Base-by-base conservation (phyloP, 2,888 invertebrate genomes). In the Neocrepidodera transversa region DNA sequence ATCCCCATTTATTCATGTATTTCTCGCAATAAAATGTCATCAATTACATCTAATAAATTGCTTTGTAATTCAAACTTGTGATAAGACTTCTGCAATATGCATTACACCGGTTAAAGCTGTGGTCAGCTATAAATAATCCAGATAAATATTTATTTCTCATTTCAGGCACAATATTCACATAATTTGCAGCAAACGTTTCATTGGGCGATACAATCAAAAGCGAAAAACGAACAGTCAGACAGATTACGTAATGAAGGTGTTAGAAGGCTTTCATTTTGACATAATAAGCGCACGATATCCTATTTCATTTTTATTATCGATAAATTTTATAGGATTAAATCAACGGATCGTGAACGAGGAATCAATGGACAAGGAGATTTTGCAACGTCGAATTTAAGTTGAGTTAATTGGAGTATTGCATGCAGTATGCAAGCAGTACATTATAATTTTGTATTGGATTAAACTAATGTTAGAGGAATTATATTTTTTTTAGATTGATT, bases 121-220 rank as follows among this genome's bases (percentile, higher is more conserved):
- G 16, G 45, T 28, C 8, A 20, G 36, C 53, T 42, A 62, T 66
- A 66, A 66, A 66, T 66, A 55, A 60, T 40, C 18, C 28, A 55
- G 64, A 66, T 64, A 58, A 64, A 64, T 64, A 64, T 66, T 64
- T 62, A 63, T 63, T 61, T 58, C 60, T 53, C 55, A 62, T 62
- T 66, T 60, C 52, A 20, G 26, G 38, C 47, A 58, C 53, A 48
- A 52, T 45, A 54, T 54, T 59, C 60, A 57, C 57, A 61, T 53
- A 58, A 60, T 60, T 58, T 32, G 30, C 28, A 58, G 50, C 58
- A 49, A 53, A 54, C 52, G 48, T 55, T 52, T 38, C 43, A 49
- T 60, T 45, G 23, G 57, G 36, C 50, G 62, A 62, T 62, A 59
- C 49, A n/a, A 59, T 62, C 58, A 20, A 26, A 58, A 54, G 40